phyloP scores from a whole-genome alignment of 2,113 vertebrate species.

The Trochalopteron elliotii region DNA sequence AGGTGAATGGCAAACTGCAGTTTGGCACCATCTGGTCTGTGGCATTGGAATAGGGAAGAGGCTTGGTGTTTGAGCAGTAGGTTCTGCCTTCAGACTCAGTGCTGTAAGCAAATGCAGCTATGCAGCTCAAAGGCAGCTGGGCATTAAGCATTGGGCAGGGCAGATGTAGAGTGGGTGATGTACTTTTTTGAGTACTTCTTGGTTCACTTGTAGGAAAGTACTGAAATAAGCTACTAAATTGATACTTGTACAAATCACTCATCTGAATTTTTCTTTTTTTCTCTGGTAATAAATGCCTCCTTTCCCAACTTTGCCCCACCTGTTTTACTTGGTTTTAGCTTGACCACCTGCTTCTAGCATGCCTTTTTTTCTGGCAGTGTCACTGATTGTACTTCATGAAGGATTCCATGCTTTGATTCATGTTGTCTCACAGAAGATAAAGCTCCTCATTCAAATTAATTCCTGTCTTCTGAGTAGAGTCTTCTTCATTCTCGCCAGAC shows the following conservation, averaged over 20 bases:
- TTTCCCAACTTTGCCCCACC: background rate
- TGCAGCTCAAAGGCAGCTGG: background rate
- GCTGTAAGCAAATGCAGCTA: background rate
- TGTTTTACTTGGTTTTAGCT: background rate
- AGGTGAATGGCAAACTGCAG: background rate
- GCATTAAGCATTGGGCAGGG: background rate
- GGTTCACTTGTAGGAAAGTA: background rate
- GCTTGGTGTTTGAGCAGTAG: background rate
- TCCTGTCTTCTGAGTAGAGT: background rate
- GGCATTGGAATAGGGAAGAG: background rate
- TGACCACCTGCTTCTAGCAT: background rate
- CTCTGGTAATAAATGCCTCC: background rate
- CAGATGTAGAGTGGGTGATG: background rate
- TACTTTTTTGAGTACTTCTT: background rate
- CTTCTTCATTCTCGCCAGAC: background rate
- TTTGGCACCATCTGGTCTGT: background rate
- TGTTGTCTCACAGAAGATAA: background rate
- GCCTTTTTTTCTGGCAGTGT: background rate
- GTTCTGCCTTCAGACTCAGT: background rate
- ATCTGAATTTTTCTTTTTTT: background rate
- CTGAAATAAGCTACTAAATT: background rate
- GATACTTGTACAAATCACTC: background rate
- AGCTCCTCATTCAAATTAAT: background rate
- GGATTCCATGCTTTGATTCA: background rate
- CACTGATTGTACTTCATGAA: background rate